Percentiles rank a stretch among this genome's conserved stretches.
Conservation (phyloP, 53 echinoderm and acorn worm genomes). For the Arbacia lixula region DNA sequence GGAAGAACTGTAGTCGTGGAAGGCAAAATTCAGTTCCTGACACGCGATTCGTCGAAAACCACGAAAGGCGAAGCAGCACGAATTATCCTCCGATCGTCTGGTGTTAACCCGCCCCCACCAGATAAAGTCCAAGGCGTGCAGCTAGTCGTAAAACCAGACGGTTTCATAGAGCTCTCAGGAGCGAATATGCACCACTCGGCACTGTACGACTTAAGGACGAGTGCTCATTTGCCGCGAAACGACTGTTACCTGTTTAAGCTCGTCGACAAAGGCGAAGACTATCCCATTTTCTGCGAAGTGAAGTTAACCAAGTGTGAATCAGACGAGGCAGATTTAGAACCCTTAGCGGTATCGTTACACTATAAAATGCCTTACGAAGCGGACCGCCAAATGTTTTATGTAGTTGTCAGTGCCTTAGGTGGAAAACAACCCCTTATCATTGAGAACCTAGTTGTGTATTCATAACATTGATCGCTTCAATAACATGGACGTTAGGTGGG, state of each 20-base stretch:
- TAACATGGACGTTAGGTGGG: too few relatives aligned
- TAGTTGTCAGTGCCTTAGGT: conserved; percentile 57
- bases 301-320: conserved; percentile 67
- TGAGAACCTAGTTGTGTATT: conserved; percentile 71
- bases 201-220: conserved; percentile 60
- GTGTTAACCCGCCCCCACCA: conserved; percentile 78
- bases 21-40: conserved; percentile 80
- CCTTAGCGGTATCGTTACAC: conserved; percentile 66
- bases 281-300: conserved; percentile 69
- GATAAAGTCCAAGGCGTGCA: conserved; percentile 78
- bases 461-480: too few relatives aligned
- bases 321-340: conserved; percentile 43
- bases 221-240: conserved; percentile 75
- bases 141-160: conserved; percentile 71
- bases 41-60: conserved; percentile 29
- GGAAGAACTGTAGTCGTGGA: conserved; percentile 62
- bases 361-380: conserved; percentile 75
- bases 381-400: conserved; percentile 68
- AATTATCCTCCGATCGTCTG: conserved; percentile 80
- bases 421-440: conserved; percentile 63
- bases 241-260: conserved; percentile 86
- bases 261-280: conserved; percentile 84
- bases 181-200: conserved; percentile 70
- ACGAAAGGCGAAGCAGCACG: conserved; percentile 46
- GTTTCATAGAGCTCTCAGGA: conserved; percentile 67